These are phyloP conservation scores for Drosophila dives DNA, from an alignment of 2,888 invertebrate genomes.

Conservation along the genomic window DNA sequence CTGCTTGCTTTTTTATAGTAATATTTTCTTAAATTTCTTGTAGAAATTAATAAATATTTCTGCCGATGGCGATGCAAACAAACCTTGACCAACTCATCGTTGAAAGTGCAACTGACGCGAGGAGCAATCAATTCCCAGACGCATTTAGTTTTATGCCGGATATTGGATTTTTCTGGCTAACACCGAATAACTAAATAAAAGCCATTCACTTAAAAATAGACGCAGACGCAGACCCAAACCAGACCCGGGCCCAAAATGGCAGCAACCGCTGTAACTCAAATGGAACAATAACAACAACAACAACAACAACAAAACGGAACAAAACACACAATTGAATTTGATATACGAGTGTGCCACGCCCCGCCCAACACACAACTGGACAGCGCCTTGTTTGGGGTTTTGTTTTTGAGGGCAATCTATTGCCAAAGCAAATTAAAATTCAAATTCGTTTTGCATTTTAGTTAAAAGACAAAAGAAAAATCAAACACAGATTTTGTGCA, in stretches of 20 bases:
- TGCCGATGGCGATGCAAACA: background rate
- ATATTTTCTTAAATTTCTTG: slow-evolving; percentile 5
- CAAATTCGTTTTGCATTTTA: slow-evolving; percentile 64
- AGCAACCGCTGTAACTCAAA: slow-evolving; percentile 52
- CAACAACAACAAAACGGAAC: slow-evolving; percentile 9
- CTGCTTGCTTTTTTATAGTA: background rate
- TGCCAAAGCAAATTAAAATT: slow-evolving; percentile 70
- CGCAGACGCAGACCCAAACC: background rate
- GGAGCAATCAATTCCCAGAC: slow-evolving; percentile 44
- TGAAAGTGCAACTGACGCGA: slow-evolving; percentile 35
- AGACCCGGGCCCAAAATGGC: slow-evolving; percentile 12
- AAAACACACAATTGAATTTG: slow-evolving; percentile 61
- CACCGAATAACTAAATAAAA: slow-evolving; percentile 67
- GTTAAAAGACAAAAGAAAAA: slow-evolving; percentile 22
- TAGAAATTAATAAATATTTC: background rate
- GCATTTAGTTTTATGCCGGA: slow-evolving; percentile 55
- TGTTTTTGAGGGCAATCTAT: slow-evolving; percentile 39
- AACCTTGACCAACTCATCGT: slow-evolving; percentile 51
- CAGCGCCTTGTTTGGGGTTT: slow-evolving; percentile 24
- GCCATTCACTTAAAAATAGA: slow-evolving; percentile 58
- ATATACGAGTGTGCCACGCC: slow-evolving; percentile 57
- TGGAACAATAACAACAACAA: slow-evolving; percentile 28
- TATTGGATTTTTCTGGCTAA: slow-evolving; percentile 60
- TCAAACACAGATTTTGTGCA: background rate
- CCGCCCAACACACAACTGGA: slow-evolving; percentile 42